phyloP scores from a whole-genome alignment of 2,797 vertebrate species.

The Morelia viridis region DNA sequence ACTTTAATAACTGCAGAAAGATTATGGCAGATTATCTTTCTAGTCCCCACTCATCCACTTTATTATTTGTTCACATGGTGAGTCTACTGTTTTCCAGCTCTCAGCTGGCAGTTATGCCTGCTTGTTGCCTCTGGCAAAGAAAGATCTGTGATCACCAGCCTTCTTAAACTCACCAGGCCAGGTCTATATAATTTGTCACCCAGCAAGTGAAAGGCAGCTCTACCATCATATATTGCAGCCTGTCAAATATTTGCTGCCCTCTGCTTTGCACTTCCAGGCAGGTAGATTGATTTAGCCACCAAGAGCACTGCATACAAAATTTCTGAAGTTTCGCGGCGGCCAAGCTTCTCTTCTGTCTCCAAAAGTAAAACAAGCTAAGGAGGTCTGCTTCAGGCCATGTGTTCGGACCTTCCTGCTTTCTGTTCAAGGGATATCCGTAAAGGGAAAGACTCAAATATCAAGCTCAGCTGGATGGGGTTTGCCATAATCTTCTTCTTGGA shows the following conservation, averaged over 20 bases:
- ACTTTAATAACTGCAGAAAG: slow-evolving; percentile 34
- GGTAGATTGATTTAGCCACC: not conserved
- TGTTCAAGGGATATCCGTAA: not conserved
- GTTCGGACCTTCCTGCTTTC: not conserved
- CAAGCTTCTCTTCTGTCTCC: not conserved
- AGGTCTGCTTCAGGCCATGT: too few species aligned
- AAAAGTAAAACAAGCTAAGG: not conserved
- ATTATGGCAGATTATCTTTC: slow-evolving; percentile 56
- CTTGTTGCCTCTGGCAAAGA: not conserved
- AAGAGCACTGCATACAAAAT: not conserved
- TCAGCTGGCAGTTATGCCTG: not conserved
- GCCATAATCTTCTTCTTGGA: not conserved
- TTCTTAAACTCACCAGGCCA: not conserved
- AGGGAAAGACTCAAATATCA: not conserved
- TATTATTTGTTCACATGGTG: slow-evolving; percentile 69
- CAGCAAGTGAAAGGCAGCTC: not conserved
- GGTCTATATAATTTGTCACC: not conserved
- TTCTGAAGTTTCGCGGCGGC: not conserved
- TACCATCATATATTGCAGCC: not conserved
- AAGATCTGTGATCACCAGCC: not conserved
- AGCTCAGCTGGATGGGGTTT: not conserved
- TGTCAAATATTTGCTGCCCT: not conserved
- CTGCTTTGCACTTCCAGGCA: not conserved
- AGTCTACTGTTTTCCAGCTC: slow-evolving; percentile 27
- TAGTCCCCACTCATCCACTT: slow-evolving; percentile 29